Percentiles rank a stretch among this genome's conserved stretches.
These are phyloP conservation scores for Garrulus glandarius DNA, from an alignment of 2,797 vertebrate genomes.

Conservation along the genomic window DNA sequence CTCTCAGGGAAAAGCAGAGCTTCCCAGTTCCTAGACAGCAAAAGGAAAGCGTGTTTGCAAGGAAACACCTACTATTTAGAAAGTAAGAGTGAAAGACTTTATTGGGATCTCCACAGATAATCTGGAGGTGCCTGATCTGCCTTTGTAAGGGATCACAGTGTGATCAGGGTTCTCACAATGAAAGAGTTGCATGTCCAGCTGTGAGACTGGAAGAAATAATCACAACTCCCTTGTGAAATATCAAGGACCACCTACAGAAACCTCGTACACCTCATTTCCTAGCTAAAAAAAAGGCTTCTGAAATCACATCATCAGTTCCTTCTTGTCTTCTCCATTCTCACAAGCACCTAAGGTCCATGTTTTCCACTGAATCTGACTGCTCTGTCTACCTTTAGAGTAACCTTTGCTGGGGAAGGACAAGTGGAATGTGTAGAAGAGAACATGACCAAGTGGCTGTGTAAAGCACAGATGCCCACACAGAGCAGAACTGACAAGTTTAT, in stretches of 20 bases:
- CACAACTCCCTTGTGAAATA: not conserved
- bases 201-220: not conserved
- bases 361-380: fast-evolving
- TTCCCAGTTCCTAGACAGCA: not conserved
- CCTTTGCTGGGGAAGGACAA: not conserved
- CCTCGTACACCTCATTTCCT: not conserved
- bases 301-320: not conserved
- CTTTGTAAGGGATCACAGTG: not conserved
- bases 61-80: not conserved
- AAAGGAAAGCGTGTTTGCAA: not conserved
- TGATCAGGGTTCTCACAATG: not conserved
- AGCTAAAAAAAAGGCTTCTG: not conserved
- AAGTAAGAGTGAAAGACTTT: not conserved
- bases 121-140: not conserved
- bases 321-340: not conserved
- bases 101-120: not conserved
- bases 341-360: not conserved
- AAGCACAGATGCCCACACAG: not conserved
- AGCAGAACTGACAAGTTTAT: not conserved
- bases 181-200: not conserved
- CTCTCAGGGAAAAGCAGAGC: not conserved
- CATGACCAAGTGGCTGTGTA: not conserved
- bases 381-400: not conserved
- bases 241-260: not conserved
- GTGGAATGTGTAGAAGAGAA: not conserved